Conservation (phyloP, 1,140 invertebrate species). For the Laupala kohalensis region DNA sequence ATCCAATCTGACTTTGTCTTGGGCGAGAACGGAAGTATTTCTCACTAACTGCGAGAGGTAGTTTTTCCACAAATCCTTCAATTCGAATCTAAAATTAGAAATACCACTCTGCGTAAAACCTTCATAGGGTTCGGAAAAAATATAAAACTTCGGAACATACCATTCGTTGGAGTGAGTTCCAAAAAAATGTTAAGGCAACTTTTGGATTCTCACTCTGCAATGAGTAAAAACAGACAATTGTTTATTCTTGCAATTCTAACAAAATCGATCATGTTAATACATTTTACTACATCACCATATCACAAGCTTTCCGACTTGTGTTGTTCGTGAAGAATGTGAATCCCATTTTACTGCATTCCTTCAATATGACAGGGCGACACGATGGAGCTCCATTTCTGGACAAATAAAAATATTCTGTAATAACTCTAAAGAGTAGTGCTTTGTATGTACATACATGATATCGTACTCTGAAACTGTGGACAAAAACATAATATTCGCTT, state of each 20-base stretch:
- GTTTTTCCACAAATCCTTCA: slow-evolving; percentile 66
- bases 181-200: slow-evolving; percentile 81
- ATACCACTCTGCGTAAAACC: neutral
- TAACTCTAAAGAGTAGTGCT: neutral
- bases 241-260: neutral
- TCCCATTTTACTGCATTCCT: slow-evolving; percentile 56
- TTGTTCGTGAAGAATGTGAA: slow-evolving; percentile 81
- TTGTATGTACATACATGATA: neutral
- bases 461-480: slow-evolving; percentile 70
- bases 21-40: slow-evolving; percentile 77
- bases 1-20: slow-evolving; percentile 71
- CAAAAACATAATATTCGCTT: slow-evolving; percentile 81
- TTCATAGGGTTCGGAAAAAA: neutral
- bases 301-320: slow-evolving; percentile 60
- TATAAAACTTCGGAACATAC: no score
- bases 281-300: slow-evolving; percentile 41
- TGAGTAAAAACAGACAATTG: slow-evolving; percentile 22
- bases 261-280: slow-evolving; percentile 5
- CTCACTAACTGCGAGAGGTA: slow-evolving; percentile 58
- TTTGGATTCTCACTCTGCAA: slow-evolving; percentile 64
- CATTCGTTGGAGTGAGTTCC: slow-evolving; percentile 67
- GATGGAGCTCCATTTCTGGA: slow-evolving; percentile 60
- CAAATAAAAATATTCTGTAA: slow-evolving; percentile 20
- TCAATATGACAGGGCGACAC: slow-evolving; percentile 61
- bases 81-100: slow-evolving; percentile 54